Conservation (phyloP, 2,113 vertebrate genomes). For the Regulus satrapa region DNA sequence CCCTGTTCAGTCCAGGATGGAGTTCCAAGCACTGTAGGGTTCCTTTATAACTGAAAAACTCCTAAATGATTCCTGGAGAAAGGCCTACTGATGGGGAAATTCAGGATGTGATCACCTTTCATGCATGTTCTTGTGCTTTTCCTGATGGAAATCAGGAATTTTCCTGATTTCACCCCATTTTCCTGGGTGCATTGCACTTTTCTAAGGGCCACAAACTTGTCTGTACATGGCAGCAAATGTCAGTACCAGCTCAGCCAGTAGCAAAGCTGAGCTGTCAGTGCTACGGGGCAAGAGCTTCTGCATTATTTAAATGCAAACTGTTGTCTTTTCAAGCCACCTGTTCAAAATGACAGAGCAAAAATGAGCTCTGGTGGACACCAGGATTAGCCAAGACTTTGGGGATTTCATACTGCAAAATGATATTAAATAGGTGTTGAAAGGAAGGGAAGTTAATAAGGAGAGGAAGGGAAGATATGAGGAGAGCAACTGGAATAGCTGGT, state of each 20-base stretch:
- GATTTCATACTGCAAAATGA: neutral
- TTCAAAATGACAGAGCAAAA: neutral
- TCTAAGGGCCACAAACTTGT: neutral
- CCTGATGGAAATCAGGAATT: neutral
- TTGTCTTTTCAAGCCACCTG: neutral
- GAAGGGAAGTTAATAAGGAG: neutral
- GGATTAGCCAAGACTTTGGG: neutral
- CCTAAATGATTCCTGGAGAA: neutral
- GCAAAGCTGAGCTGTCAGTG: neutral
- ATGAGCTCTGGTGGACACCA: neutral
- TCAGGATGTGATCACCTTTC: neutral
- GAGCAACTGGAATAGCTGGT: neutral
- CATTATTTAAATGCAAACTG: neutral
- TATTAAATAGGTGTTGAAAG: neutral
- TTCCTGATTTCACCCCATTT: too few species aligned
- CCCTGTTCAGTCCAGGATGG: neutral
- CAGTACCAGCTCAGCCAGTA: neutral
- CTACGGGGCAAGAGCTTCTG: neutral
- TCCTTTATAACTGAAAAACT: neutral
- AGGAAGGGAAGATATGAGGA: neutral
- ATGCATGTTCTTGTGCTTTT: neutral
- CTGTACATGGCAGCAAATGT: neutral
- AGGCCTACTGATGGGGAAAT: neutral
- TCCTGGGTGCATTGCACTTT: neutral
- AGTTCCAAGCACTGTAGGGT: neutral